A percentile compares a stretch with the other conserved stretches of the same genome.
Conservation (phyloP, 1,140 invertebrate genomes). For the Venustaconcha ellipsiformis region DNA sequence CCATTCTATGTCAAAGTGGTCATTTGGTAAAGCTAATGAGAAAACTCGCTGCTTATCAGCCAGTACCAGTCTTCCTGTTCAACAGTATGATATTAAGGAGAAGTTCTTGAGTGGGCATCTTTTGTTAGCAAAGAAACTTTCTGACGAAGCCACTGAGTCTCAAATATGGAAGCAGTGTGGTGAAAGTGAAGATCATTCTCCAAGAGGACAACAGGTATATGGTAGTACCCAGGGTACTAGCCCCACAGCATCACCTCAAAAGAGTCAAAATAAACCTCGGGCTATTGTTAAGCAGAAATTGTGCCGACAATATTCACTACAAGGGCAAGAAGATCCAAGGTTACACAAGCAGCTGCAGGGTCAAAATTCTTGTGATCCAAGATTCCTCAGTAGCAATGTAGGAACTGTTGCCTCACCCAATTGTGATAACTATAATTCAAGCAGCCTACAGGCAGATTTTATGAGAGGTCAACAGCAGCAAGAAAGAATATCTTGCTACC, state of each 20-base stretch:
- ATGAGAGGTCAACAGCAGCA: conserved; percentile 6
- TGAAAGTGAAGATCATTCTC: conserved; percentile 21
- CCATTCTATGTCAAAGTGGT: too few relatives aligned
- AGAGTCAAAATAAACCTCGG: conserved; percentile 2
- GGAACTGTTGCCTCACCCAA: conserved; percentile 30
- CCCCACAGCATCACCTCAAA: conserved; percentile 9
- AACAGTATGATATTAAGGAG: conserved; percentile 7
- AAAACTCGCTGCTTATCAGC: conserved; percentile 4
- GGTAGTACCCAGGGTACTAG: background rate
- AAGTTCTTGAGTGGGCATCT: conserved; percentile 65
- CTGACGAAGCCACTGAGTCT: conserved; percentile 64
- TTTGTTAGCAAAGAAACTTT: conserved; percentile 67
- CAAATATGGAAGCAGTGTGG: conserved; percentile 36
- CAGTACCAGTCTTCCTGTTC: background rate
- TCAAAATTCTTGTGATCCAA: conserved; percentile 33
- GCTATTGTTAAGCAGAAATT: conserved; percentile 22
- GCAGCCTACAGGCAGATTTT: conserved; percentile 43
- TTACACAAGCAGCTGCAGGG: conserved; percentile 58
- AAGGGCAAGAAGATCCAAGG: conserved; percentile 82
- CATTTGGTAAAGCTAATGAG: background rate
- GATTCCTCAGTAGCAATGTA: conserved; percentile 30
- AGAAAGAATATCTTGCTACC: conserved; percentile 7
- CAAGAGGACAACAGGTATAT: conserved; percentile 22
- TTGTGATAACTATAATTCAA: background rate
- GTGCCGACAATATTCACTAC: conserved; percentile 73